A percentile compares a stretch with the other conserved stretches of the same genome.
phyloP scores from a whole-genome alignment of 2,113 vertebrate genomes.

The Candoia aspera region DNA sequence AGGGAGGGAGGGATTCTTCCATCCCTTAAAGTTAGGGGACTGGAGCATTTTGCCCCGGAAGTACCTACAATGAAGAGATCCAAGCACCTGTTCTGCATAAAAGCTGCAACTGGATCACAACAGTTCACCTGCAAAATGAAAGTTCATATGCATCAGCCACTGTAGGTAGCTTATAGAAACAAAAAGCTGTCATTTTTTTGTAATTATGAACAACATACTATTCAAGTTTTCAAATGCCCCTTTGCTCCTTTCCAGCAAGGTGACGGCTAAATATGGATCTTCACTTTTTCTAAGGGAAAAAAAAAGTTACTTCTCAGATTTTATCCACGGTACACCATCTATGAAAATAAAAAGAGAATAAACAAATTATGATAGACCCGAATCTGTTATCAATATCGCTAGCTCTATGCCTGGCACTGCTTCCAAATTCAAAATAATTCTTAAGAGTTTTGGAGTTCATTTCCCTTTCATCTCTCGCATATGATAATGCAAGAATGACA shows the following conservation, averaged over 20 bases:
- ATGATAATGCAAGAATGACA: constrained; percentile 8
- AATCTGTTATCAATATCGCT: background rate
- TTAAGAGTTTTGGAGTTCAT: background rate
- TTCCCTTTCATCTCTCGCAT: background rate
- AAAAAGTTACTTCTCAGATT: no score
- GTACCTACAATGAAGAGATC: background rate
- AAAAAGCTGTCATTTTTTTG: background rate
- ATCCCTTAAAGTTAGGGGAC: no score
- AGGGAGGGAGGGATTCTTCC: no score
- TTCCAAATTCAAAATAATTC: constrained; percentile 6
- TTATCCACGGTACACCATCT: background rate
- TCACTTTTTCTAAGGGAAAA: no score
- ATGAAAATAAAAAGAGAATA: background rate
- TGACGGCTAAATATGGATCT: background rate
- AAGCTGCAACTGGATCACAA: background rate
- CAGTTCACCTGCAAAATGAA: background rate
- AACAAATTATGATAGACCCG: no score
- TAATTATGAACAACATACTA: background rate
- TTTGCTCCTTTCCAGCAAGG: background rate
- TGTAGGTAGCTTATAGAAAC: background rate
- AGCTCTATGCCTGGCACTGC: background rate
- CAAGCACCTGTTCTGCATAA: background rate
- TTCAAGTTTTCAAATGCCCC: background rate
- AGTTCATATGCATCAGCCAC: no score
- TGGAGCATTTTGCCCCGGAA: background rate